These are phyloP conservation scores for Mus spretus DNA, from an alignment of 2,797 vertebrate species.

Conservation along the genomic window DNA sequence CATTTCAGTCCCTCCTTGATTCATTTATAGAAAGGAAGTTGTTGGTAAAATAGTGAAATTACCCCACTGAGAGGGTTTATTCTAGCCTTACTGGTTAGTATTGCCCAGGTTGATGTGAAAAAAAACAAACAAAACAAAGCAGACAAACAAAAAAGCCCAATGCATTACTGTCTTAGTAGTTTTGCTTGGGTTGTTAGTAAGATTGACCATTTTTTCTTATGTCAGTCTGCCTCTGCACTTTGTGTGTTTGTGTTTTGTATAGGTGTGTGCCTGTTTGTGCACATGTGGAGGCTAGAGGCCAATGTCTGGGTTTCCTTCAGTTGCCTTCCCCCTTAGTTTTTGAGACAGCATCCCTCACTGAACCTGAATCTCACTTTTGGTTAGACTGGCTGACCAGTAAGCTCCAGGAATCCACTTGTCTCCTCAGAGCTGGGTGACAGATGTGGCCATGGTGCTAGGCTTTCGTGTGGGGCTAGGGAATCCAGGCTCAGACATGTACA, in stretches of 20 bases:
- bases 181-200: constrained; percentile 5
- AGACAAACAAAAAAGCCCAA: neutral
- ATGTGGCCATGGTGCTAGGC: fast-evolving
- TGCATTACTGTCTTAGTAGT: neutral
- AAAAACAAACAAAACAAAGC: neutral
- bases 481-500: neutral
- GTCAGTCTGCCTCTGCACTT: neutral
- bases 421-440: neutral
- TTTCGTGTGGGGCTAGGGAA: neutral
- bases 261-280: neutral
- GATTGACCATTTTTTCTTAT: neutral
- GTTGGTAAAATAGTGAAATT: neutral
- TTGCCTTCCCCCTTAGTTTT: neutral
- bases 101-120: neutral
- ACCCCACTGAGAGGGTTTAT: neutral
- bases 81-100: neutral
- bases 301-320: neutral
- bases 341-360: neutral
- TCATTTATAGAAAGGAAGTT: neutral
- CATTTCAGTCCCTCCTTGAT: neutral
- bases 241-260: neutral
- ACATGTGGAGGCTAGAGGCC: neutral
- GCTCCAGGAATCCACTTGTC: neutral
- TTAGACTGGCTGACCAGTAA: neutral
- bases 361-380: neutral